Conservation (phyloP, 2,888 invertebrate genomes). For the Gasteruption jaculator region DNA sequence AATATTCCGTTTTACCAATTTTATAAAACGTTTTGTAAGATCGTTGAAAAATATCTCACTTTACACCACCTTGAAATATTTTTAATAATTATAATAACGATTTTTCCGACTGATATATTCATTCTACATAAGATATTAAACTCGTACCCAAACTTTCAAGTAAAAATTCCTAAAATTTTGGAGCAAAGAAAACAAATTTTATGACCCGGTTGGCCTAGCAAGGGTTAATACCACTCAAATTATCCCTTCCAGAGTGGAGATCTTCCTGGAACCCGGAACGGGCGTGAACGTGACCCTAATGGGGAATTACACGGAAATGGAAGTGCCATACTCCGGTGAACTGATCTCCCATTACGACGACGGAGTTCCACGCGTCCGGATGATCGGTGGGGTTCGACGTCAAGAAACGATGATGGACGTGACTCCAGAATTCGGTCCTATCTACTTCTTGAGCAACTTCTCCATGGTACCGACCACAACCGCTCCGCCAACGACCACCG, state of each 20-base stretch:
- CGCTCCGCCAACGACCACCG: constrained; percentile 57
- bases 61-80: no score
- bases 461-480: constrained; percentile 75
- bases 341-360: constrained; percentile 68
- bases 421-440: constrained; percentile 67
- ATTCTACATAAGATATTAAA: no score
- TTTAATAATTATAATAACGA: no score
- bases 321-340: constrained; percentile 70
- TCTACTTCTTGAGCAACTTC: constrained; percentile 73
- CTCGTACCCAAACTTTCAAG: no score
- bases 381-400: constrained; percentile 61
- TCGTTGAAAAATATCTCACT: no score
- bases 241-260: constrained; percentile 54
- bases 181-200: neutral
- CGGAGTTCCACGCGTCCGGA: constrained; percentile 57
- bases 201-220: neutral
- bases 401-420: constrained; percentile 68
- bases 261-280: constrained; percentile 71
- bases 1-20: no score
- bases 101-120: neutral
- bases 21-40: no score
- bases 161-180: no score
- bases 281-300: constrained; percentile 76
- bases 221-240: neutral
- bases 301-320: constrained; percentile 69